Base-by-base conservation (phyloP, 2,113 vertebrate genomes). In the Fulica atra region DNA sequence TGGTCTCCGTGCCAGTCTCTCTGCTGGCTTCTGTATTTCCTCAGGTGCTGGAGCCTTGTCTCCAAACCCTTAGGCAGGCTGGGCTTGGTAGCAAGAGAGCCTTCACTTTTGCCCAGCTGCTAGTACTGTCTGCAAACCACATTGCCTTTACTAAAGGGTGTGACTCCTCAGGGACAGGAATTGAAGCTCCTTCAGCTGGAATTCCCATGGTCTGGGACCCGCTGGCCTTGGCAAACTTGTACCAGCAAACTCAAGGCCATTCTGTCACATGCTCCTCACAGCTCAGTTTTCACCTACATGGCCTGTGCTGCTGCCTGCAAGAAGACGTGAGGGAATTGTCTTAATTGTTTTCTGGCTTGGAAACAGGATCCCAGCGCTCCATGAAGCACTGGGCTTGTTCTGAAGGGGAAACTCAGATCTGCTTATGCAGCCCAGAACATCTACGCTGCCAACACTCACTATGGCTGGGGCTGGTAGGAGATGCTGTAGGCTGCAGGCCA, bases 311-410 rank as follows among this genome's bases (percentile, higher is more conserved):
- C 51, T 40, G 89, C 83, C 36, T 24, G 48, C 81, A 50, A 73
- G 63, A 10, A 72, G 64, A 80, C 54, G 18, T 6, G 76, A 77
- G 72, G 72, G 84, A 72, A 61, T 81, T 65, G 69, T 94, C 40
- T 66, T 80, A 23, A 54, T 60, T 63, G 46, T 92, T 70, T 79
- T 50, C 83, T 88, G 95, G 10, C 89, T 71, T n/a, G 89, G 15
- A 44, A 66, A 53, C 60, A 6, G 61, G 78, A 36, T 81, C 60
- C 78, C 28, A 21, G 5, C 16, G 78, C 91, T 85, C 50, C 70
- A 12, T 29, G 85, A 20, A 36, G 51, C 71, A 33, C 44, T 5
- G 80, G 35, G 77, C 42, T 60, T 4, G 50, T 26, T 64, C 21
- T 14, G 85, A 40, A 85, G 54, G 36, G 69, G 85, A 81, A 53